Evolutionary conservation across 2,888 invertebrate genomes (phyloP).

Genomic region (Caenorhabditis uteleia): DNA sequence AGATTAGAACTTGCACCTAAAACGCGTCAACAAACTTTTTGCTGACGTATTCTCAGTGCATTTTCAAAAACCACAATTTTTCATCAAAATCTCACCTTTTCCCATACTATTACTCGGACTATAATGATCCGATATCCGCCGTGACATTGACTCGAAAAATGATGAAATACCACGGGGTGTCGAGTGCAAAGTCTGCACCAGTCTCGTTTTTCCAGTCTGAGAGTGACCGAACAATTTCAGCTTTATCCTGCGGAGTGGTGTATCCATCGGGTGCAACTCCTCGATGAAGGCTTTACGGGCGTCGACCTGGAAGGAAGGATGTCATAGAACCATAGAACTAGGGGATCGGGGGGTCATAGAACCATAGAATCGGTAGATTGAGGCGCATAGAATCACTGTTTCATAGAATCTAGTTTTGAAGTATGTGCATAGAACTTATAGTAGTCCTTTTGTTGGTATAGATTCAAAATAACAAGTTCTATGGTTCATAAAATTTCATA

Average conservation of each 20-base stretch:
- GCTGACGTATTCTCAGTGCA: too few species aligned
- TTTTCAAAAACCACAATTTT: background rate
- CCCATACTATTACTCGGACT: slow-evolving; percentile 44
- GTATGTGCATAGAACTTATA: too few species aligned
- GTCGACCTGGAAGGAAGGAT: slow-evolving; percentile 53
- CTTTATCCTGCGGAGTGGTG: slow-evolving; percentile 74
- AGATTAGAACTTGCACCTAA: too few species aligned
- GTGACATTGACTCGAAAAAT: slow-evolving; percentile 61
- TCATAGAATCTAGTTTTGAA: background rate
- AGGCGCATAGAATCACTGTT: background rate
- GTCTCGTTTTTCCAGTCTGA: slow-evolving; percentile 70
- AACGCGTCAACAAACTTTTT: too few species aligned
- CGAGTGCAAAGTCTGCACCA: slow-evolving; percentile 43
- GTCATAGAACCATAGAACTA: too few species aligned
- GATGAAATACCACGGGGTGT: slow-evolving; percentile 53
- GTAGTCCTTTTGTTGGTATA: too few species aligned
- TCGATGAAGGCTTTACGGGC: slow-evolving; percentile 74
- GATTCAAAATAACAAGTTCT: too few species aligned
- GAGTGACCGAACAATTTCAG: slow-evolving; percentile 79
- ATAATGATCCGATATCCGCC: slow-evolving; percentile 63
- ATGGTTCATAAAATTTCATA: too few species aligned
- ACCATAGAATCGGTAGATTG: background rate
- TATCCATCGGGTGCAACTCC: slow-evolving; percentile 73
- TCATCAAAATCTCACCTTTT: slow-evolving; percentile 3
- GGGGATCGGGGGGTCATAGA: too few species aligned